A percentile compares a stretch with the other conserved stretches of the same genome.
phyloP scores from a whole-genome alignment of 2,797 vertebrate genomes.

The Manis pentadactyla region DNA sequence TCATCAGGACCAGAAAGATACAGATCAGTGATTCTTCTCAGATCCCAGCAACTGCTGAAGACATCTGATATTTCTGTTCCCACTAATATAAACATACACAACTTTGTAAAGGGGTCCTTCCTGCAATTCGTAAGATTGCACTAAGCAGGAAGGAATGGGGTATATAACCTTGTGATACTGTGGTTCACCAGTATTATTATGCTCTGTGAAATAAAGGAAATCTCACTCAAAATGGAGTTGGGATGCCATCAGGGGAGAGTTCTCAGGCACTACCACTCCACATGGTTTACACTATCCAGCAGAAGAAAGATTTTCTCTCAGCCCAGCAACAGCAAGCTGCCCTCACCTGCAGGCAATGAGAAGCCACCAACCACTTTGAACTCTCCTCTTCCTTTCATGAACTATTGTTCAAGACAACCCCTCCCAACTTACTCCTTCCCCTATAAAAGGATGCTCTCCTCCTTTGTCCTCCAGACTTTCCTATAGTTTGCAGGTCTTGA shows the following conservation, averaged over 20 bases:
- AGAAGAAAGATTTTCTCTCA: background rate
- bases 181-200: background rate
- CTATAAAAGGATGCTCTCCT: background rate
- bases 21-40: background rate
- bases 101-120: background rate
- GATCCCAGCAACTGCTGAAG: background rate
- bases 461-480: background rate
- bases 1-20: background rate
- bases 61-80: background rate
- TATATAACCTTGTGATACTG: background rate
- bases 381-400: background rate
- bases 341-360: background rate
- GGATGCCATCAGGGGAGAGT: background rate
- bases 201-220: background rate
- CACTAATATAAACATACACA: background rate
- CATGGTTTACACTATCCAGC: background rate
- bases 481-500: background rate
- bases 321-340: background rate
- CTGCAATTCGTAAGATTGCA: background rate
- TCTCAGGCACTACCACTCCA: background rate
- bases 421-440: background rate
- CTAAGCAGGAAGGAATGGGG: background rate
- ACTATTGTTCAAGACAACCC: background rate
- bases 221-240: background rate
- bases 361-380: background rate